Evolutionary conservation across 30 jellyfish, hydroid and myxozoan species (phyloP).

Genomic region (Aurelia aurita): DNA sequence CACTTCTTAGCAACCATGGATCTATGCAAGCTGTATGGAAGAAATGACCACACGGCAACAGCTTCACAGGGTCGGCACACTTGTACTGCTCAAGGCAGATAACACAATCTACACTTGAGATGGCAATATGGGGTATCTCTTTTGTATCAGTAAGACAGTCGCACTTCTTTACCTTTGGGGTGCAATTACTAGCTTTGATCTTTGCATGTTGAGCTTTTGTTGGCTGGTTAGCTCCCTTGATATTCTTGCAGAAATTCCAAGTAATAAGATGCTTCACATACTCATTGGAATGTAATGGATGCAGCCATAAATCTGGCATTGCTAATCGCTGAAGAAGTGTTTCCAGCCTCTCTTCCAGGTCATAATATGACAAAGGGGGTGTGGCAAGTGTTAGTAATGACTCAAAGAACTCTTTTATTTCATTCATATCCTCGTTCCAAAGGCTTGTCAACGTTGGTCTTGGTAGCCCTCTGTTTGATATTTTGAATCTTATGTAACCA

Average conservation of each 20-base stretch:
- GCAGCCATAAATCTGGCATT: constrained; percentile 95
- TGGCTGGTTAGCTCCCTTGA: neutral
- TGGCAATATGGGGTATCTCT: constrained; percentile 35
- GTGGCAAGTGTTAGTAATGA: constrained; percentile 71
- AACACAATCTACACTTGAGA: constrained; percentile 62
- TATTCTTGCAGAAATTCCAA: constrained; percentile 72
- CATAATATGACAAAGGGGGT: constrained; percentile 67
- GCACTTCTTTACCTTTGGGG: neutral
- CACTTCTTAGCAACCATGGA: constrained; percentile 73
- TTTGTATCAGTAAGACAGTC: constrained; percentile 15
- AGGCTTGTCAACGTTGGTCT: constrained; percentile 45
- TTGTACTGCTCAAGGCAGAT: constrained; percentile 79
- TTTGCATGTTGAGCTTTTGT: constrained; percentile 5
- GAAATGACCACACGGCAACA: constrained; percentile 93
- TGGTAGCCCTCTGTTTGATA: constrained; percentile 50
- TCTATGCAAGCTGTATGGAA: constrained; percentile 84
- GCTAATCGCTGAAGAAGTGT: constrained; percentile 71
- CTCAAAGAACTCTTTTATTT: constrained; percentile 59
- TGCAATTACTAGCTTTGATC: neutral
- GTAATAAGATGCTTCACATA: constrained; percentile 60
- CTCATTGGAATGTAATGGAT: constrained; percentile 76
- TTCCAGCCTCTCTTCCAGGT: constrained; percentile 88
- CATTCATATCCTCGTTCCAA: constrained; percentile 79
- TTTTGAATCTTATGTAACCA: constrained; percentile 79
- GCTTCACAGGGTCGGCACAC: constrained; percentile 74